Percentiles rank a stretch among this genome's conserved stretches.
phyloP scores from a whole-genome alignment of 2,888 invertebrate species.

The Calliphora vomitoria region DNA sequence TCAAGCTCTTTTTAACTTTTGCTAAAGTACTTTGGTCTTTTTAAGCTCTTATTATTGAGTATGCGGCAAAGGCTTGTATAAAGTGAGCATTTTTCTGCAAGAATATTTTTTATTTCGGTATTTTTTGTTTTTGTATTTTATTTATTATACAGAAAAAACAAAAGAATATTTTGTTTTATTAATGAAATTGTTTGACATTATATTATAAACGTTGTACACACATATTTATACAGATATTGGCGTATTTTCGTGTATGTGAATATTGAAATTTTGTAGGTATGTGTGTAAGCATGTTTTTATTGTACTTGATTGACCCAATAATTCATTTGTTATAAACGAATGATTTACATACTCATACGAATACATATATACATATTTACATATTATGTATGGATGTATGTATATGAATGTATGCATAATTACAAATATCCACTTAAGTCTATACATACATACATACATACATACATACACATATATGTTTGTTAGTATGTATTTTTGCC shows the following conservation, averaged over 20 bases:
- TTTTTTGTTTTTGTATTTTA: not conserved
- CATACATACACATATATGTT: not conserved
- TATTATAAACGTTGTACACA: not conserved
- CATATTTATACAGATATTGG: not conserved
- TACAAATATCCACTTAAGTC: not conserved
- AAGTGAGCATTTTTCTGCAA: not conserved
- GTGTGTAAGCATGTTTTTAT: slow-evolving; percentile 18
- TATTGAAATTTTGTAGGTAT: not conserved
- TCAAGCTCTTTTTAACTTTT: not conserved
- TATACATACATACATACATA: no score
- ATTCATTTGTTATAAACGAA: slow-evolving; percentile 50
- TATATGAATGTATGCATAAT: slow-evolving; percentile 3
- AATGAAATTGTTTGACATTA: slow-evolving; percentile 43
- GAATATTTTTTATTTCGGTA: not conserved
- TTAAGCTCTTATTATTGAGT: not conserved
- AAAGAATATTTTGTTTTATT: slow-evolving; percentile 48
- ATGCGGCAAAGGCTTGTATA: not conserved
- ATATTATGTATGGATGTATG: not conserved
- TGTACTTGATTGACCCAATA: slow-evolving; percentile 59
- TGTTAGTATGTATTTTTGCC: slow-evolving; percentile 3
- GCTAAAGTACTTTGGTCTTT: not conserved
- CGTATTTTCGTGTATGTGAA: not conserved
- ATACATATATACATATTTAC: not conserved
- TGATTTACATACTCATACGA: slow-evolving; percentile 27
- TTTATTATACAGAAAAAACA: slow-evolving; percentile 3